A percentile compares a stretch with the other conserved stretches of the same genome.
phyloP scores from a whole-genome alignment of 2,888 invertebrate genomes.

The Scaptomyza polygonia region DNA sequence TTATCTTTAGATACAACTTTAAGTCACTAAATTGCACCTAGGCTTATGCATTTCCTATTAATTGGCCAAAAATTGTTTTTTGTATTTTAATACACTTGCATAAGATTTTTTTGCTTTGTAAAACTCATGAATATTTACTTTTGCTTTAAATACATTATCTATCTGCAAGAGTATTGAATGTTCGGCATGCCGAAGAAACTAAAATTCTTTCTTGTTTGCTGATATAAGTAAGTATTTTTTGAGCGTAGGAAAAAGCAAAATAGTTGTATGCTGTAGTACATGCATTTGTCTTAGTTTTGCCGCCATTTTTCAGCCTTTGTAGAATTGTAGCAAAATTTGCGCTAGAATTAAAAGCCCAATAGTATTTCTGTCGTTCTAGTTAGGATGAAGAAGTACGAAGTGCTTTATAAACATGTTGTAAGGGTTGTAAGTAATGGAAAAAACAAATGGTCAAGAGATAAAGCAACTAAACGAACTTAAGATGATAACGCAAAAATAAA shows the following conservation, averaged over 20 bases:
- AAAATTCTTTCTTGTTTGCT: slow-evolving; percentile 1
- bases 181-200: slow-evolving; percentile 16
- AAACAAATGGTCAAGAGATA: slow-evolving; percentile 11
- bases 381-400: slow-evolving; percentile 57
- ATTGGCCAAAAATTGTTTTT: slow-evolving; percentile 15
- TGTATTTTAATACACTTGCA: slow-evolving; percentile 13
- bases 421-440: slow-evolving; percentile 41
- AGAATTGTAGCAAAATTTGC: slow-evolving; percentile 16
- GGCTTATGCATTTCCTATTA: slow-evolving; percentile 10
- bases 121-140: no score
- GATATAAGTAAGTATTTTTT: slow-evolving; percentile 9
- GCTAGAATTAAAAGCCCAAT: slow-evolving; percentile 21
- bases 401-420: slow-evolving; percentile 50
- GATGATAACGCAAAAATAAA: slow-evolving; percentile 42
- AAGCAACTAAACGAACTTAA: slow-evolving; percentile 51
- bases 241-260: slow-evolving; percentile 42
- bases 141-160: no score
- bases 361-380: slow-evolving; percentile 27
- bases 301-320: slow-evolving; percentile 29
- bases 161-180: slow-evolving; percentile 22
- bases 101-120: no score
- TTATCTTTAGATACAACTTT: slow-evolving; percentile 13
- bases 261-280: slow-evolving; percentile 47
- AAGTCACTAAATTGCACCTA: slow-evolving; percentile 18
- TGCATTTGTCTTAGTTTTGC: slow-evolving; percentile 37